These are phyloP conservation scores for Drosophila sordidapex DNA, from an alignment of 2,888 invertebrate genomes.

Conservation along the genomic window DNA sequence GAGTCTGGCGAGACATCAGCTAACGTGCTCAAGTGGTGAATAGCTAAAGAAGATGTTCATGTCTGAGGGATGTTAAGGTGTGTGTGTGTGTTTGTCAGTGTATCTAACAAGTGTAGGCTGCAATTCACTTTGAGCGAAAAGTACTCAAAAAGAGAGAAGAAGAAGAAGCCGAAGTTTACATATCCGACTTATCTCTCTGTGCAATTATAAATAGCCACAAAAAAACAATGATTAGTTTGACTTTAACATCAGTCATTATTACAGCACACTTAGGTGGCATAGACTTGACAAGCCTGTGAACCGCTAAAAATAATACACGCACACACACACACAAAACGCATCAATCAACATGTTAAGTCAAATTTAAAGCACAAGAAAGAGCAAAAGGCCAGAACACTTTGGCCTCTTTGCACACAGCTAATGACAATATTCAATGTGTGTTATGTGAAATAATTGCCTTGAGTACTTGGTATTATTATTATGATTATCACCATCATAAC, in stretches of 20 bases:
- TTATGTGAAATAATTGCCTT: slow-evolving; percentile 31
- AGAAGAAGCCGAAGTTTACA: neutral
- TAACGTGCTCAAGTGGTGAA: slow-evolving; percentile 74
- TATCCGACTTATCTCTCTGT: slow-evolving; percentile 1
- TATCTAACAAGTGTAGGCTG: slow-evolving; percentile 2
- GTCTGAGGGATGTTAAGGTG: neutral
- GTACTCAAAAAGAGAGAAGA: neutral
- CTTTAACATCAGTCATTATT: slow-evolving; percentile 16
- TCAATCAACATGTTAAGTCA: slow-evolving; percentile 29
- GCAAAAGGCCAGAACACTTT: slow-evolving; percentile 10
- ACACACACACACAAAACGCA: neutral
- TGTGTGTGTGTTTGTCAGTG: neutral
- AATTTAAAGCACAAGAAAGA: slow-evolving; percentile 6
- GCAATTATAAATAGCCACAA: slow-evolving; percentile 20
- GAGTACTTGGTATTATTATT: slow-evolving; percentile 40
- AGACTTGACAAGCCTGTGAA: slow-evolving; percentile 11
- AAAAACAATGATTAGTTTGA: slow-evolving; percentile 40
- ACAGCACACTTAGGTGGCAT: slow-evolving; percentile 7
- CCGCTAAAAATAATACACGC: neutral
- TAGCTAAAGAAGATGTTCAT: slow-evolving; percentile 21
- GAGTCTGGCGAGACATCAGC: slow-evolving; percentile 17
- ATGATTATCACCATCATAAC: slow-evolving; percentile 46
- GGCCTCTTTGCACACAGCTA: slow-evolving; percentile 21
- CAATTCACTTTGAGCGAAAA: slow-evolving; percentile 21
- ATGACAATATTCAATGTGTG: slow-evolving; percentile 64